Base-by-base conservation (phyloP, 2,113 vertebrate species). In the Stictonetta naevosa region DNA sequence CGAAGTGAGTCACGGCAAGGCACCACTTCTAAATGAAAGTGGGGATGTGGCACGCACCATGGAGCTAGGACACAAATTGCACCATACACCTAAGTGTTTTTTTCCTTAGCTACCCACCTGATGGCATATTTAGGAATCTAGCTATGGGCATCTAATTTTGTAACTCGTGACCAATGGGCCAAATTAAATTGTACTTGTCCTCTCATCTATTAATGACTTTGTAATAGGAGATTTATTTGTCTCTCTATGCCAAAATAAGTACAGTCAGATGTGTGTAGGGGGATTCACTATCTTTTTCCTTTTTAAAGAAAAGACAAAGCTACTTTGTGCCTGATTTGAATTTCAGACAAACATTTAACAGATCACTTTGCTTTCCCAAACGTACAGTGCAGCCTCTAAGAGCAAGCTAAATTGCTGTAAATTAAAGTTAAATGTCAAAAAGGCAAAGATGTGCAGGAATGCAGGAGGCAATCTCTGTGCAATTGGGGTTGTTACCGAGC, bases 401-500 rank as follows among this genome's bases (percentile, higher is more conserved):
- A 97, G 93, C 92, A 86, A 90, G 92, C 84, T 90, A 97, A 97
- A 97, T 97, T 97, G 96, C 96, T 92, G 80, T 94, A 95, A 97
- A 97, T 97, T 96, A 97, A 97, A 96, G 94, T 95, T 96, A 97
- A 97, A 97, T 97, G 96, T 97, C 95, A 97, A 97, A 97, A 97
- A 95, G 95, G 94, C 95, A 95, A 94, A 86, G 95, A 95, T 88
- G 88, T 94, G 77, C 95, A 95, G 93, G 92, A 95, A 95, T 92
- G 83, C 90, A 75, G 55, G 80, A 97, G 96, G 95, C 95, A 94
- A 95, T 95, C 86, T 96, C 80, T 25, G 40, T 73, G 76, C 90
- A 96, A 84, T 89, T 62, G 88, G 84, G 87, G 90, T 82, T 92
- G 86, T 93, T 92, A 93, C 74, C 1, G 92, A 96, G 88, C 93